phyloP scores from a whole-genome alignment of 2,888 invertebrate species.

The Tupiocoris notatus region DNA sequence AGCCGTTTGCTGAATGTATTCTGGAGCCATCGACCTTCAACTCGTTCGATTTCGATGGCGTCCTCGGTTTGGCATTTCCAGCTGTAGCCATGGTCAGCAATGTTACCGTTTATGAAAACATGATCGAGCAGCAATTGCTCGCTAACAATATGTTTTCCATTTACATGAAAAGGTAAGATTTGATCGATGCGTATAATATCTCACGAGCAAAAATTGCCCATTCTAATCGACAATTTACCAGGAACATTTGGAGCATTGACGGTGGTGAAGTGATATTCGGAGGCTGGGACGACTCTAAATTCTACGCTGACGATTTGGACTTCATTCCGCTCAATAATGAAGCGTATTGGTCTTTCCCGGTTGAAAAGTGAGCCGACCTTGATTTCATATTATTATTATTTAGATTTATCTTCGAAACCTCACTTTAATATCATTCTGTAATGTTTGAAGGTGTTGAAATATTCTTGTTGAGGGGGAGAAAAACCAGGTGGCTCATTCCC shows the following conservation, averaged over 20 bases:
- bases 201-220: neutral
- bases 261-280: conserved; percentile 92
- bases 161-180: conserved; percentile 25
- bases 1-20: conserved; percentile 95
- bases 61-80: conserved; percentile 89
- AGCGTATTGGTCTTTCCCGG: conserved; percentile 96
- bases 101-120: conserved; percentile 83
- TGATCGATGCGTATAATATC: neutral
- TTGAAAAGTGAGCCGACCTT: conserved; percentile 75
- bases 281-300: conserved; percentile 89
- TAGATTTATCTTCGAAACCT: no score
- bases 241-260: conserved; percentile 52
- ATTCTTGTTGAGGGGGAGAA: no score
- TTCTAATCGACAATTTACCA: neutral
- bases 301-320: conserved; percentile 76
- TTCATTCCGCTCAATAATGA: conserved; percentile 79
- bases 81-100: conserved; percentile 83
- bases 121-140: conserved; percentile 65
- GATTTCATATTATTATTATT: no score
- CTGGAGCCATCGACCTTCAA: conserved; percentile 93
- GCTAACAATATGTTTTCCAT: conserved; percentile 32
- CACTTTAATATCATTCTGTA: no score
- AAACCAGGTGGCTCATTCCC: no score
- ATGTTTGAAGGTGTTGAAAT: no score
- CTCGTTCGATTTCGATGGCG: conserved; percentile 98